A percentile compares a stretch with the other conserved stretches of the same genome.
Evolutionary conservation across 1,140 invertebrate species (phyloP).

Genomic region (Tyrophagus putrescentiae): DNA sequence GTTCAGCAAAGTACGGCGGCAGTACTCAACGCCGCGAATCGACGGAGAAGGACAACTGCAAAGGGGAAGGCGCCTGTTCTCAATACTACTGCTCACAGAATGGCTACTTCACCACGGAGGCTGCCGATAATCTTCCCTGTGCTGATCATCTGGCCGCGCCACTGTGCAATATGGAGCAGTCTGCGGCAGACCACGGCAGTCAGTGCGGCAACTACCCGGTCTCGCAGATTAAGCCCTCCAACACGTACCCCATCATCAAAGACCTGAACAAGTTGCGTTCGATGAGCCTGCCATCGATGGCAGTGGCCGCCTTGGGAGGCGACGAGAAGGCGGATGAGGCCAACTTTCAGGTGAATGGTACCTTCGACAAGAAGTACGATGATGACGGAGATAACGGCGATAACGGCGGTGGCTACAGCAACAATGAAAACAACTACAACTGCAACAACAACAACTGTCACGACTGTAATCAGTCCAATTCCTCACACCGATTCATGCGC

Average conservation of each 20-base stretch:
- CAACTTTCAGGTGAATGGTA: neutral
- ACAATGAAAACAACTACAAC: slow-evolving; percentile 8
- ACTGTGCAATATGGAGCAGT: neutral
- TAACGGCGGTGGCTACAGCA: neutral
- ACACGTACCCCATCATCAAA: slow-evolving; percentile 19
- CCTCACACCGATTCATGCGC: neutral
- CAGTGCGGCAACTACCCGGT: neutral
- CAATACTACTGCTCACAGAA: neutral
- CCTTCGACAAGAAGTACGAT: slow-evolving; percentile 8
- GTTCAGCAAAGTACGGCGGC: neutral
- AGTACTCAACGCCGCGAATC: neutral
- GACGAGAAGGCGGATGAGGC: neutral
- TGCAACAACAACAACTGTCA: slow-evolving; percentile 2
- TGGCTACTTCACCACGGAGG: neutral
- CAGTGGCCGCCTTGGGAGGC: neutral
- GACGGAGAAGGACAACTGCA: neutral
- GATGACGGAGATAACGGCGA: slow-evolving; percentile 7
- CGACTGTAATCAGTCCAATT: slow-evolving; percentile 5
- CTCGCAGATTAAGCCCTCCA: slow-evolving; percentile 3
- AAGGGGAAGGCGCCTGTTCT: neutral
- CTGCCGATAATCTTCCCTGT: neutral
- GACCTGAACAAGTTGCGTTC: slow-evolving; percentile 15
- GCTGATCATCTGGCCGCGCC: neutral
- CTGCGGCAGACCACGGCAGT: slow-evolving; percentile 3
- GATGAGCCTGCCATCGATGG: slow-evolving; percentile 13